These are phyloP conservation scores for Papilio glaucus DNA, from an alignment of 1,140 invertebrate species.

Conservation along the genomic window DNA sequence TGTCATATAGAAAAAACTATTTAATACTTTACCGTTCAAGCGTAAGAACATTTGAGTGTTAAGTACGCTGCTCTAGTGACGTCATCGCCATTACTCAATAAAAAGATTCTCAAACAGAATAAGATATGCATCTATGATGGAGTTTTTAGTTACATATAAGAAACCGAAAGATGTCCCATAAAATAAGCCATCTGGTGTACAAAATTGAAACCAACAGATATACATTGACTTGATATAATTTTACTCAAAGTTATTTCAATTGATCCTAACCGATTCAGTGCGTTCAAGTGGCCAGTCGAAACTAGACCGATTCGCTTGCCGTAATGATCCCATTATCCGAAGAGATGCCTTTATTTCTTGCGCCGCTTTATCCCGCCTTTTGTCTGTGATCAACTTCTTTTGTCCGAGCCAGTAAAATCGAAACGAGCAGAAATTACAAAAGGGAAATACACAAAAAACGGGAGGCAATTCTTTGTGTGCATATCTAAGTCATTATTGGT, in stretches of 20 bases:
- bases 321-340: conserved; percentile 32
- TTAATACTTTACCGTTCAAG: too few species aligned
- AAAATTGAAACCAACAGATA: too few species aligned
- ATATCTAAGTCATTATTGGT: conserved; percentile 11
- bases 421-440: conserved; percentile 33
- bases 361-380: conserved; percentile 32
- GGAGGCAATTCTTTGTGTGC: conserved; percentile 29
- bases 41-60: too few species aligned
- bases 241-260: neutral
- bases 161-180: too few species aligned
- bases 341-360: conserved; percentile 35
- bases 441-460: conserved; percentile 24
- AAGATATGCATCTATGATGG: too few species aligned
- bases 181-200: too few species aligned
- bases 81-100: too few species aligned
- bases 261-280: neutral
- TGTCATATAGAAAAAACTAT: too few species aligned
- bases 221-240: neutral
- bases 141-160: too few species aligned
- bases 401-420: conserved; percentile 32
- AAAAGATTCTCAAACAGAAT: too few species aligned
- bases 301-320: conserved; percentile 1
- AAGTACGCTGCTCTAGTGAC: too few species aligned
- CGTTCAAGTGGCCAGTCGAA: neutral
- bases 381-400: conserved; percentile 36